These are phyloP conservation scores for Glyptemys insculpta DNA, from an alignment of 2,797 vertebrate genomes.

Conservation along the genomic window DNA sequence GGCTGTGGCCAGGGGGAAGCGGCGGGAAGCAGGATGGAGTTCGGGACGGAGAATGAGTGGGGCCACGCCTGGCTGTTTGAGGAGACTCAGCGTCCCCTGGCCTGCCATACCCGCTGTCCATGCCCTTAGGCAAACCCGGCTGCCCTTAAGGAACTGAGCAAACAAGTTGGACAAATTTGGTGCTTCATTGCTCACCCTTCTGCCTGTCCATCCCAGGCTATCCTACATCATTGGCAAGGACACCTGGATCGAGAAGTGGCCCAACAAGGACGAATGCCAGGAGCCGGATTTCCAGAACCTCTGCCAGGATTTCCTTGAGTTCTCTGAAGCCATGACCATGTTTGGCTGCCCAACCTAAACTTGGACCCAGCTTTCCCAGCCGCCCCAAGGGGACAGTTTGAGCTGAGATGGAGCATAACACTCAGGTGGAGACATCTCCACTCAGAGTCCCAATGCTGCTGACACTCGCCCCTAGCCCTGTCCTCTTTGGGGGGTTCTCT, in stretches of 20 bases:
- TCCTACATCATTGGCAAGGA: constrained; percentile 71
- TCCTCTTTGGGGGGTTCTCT: background rate
- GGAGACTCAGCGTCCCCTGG: too few relatives aligned
- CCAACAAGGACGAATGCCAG: constrained; percentile 45
- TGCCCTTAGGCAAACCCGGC: background rate
- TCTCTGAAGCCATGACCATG: constrained; percentile 50
- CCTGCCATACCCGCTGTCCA: too few relatives aligned
- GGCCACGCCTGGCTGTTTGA: too few relatives aligned
- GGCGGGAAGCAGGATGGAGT: too few relatives aligned
- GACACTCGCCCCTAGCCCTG: background rate
- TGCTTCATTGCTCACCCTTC: background rate
- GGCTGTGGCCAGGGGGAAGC: too few relatives aligned
- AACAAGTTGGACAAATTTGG: background rate
- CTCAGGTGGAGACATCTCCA: background rate
- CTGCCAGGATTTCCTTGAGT: constrained; percentile 42
- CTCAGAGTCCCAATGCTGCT: background rate
- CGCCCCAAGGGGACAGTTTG: constrained; percentile 19
- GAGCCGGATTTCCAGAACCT: background rate
- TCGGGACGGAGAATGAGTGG: too few relatives aligned
- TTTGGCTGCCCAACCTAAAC: constrained; percentile 68
- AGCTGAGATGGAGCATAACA: background rate
- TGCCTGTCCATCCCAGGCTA: background rate
- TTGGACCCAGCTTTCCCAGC: accelerated
- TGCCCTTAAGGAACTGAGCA: background rate
- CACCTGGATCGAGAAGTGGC: constrained; percentile 73